Evolutionary conservation across 2,113 vertebrate genomes (phyloP).

Genomic region (Sisor rabdophorus): DNA sequence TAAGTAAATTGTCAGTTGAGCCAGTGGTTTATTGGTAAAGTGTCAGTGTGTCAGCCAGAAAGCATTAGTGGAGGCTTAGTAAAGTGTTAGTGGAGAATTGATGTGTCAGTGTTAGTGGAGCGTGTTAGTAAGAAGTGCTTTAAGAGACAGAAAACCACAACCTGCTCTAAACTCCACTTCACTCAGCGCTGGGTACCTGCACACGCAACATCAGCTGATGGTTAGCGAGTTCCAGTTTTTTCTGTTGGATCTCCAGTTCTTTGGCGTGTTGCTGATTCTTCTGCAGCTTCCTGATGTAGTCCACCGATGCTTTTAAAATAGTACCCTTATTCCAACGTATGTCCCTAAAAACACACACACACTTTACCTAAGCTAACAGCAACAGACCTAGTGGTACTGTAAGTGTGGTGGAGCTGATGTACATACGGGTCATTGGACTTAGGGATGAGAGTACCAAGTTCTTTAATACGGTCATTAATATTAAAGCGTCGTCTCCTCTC

Average conservation of each 20-base stretch:
- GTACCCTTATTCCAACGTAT: slow-evolving; percentile 99
- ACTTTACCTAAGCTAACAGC: slow-evolving; percentile 19
- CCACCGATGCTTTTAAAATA: slow-evolving; percentile 94
- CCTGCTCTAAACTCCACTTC: too few relatives aligned
- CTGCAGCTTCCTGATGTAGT: slow-evolving; percentile 95
- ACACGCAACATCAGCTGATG: slow-evolving; percentile 89
- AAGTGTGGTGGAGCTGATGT: neutral
- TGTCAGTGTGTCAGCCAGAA: too few relatives aligned
- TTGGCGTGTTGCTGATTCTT: slow-evolving; percentile 89
- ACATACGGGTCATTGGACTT: slow-evolving; percentile 78
- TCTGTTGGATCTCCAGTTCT: slow-evolving; percentile 92
- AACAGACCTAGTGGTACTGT: neutral
- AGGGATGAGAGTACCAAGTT: slow-evolving; percentile 75
- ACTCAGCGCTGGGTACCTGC: slow-evolving; percentile 77
- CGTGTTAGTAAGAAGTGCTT: too few relatives aligned
- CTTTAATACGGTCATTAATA: slow-evolving; percentile 78
- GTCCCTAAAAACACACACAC: slow-evolving; percentile 71
- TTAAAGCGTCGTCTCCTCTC: slow-evolving; percentile 75
- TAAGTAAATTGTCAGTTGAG: too few relatives aligned
- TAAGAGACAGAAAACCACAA: too few relatives aligned
- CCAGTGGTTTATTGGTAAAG: too few relatives aligned
- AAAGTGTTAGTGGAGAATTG: too few relatives aligned
- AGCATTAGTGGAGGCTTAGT: too few relatives aligned
- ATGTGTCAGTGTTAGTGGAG: too few relatives aligned
- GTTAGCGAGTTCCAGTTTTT: slow-evolving; percentile 92